phyloP scores from a whole-genome alignment of 2,888 invertebrate species.

The Amorpha juglandis region DNA sequence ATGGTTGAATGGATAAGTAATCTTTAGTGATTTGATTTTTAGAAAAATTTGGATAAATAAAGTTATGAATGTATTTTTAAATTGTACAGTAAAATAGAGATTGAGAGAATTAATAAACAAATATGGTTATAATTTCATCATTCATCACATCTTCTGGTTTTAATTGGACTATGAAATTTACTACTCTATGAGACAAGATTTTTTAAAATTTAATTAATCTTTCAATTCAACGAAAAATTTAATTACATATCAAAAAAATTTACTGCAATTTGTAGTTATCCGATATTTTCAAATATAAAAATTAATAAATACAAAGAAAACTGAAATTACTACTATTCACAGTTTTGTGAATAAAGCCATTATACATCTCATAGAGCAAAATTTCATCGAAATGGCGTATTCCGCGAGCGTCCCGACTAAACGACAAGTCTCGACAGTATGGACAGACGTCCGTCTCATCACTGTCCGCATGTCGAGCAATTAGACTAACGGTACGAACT shows the following conservation, averaged over 20 bases:
- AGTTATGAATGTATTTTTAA: not conserved
- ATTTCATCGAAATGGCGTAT: constrained; percentile 60
- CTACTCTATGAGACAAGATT: too few relatives aligned
- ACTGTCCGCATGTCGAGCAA: constrained; percentile 63
- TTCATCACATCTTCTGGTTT: too few relatives aligned
- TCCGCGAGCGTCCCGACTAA: constrained; percentile 50
- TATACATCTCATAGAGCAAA: constrained; percentile 47
- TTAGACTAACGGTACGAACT: constrained; percentile 69
- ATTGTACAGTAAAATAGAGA: too few relatives aligned
- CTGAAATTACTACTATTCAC: not conserved
- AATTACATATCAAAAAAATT: not conserved
- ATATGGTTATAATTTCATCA: too few relatives aligned
- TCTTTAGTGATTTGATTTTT: not conserved
- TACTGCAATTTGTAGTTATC: not conserved
- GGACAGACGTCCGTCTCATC: constrained; percentile 64
- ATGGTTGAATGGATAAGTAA: not conserved
- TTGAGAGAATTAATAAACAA: too few relatives aligned
- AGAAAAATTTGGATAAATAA: not conserved
- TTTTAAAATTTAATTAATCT: not conserved
- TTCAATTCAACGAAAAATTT: not conserved
- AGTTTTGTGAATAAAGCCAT: not conserved
- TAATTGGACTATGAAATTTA: too few relatives aligned
- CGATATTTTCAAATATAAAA: not conserved
- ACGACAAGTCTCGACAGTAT: constrained; percentile 35
- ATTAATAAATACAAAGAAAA: not conserved